Evolutionary conservation across 2,888 invertebrate genomes (phyloP).

Genomic region (Caenorhabditis afra): DNA sequence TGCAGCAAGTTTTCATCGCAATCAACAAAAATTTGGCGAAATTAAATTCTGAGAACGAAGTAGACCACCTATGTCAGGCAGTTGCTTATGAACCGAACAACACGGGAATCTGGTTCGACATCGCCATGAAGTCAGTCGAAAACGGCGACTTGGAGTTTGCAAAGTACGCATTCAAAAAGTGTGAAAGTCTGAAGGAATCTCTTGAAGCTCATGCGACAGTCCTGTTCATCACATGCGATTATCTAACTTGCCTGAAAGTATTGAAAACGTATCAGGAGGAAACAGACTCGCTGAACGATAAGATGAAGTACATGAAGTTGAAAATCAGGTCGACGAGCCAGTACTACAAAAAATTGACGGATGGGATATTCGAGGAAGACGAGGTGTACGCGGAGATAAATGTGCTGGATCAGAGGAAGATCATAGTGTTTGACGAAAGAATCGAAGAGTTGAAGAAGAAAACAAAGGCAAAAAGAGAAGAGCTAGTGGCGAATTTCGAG

Average conservation of each 20-base stretch:
- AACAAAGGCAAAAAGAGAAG: constrained; percentile 9
- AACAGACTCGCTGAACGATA: constrained; percentile 42
- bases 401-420: constrained; percentile 36
- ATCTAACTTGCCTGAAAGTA: constrained; percentile 25
- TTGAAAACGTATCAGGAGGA: constrained; percentile 49
- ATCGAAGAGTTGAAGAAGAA: constrained; percentile 26
- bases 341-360: constrained; percentile 56
- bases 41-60: constrained; percentile 40
- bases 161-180: constrained; percentile 57
- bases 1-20: constrained; percentile 64
- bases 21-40: constrained; percentile 66
- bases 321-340: constrained; percentile 56
- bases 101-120: constrained; percentile 57
- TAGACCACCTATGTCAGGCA: constrained; percentile 65
- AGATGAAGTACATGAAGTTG: constrained; percentile 55
- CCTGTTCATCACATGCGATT: constrained; percentile 55
- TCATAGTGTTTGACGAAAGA: constrained; percentile 51
- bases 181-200: constrained; percentile 49
- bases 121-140: constrained; percentile 58
- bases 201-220: constrained; percentile 53
- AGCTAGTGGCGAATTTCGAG: background rate
- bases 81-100: constrained; percentile 62
- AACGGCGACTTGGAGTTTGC: constrained; percentile 63
- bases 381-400: constrained; percentile 47
- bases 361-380: constrained; percentile 64